phyloP scores from a whole-genome alignment of 2,113 vertebrate genomes.

The Hypocryptadius cinnamomeus region DNA sequence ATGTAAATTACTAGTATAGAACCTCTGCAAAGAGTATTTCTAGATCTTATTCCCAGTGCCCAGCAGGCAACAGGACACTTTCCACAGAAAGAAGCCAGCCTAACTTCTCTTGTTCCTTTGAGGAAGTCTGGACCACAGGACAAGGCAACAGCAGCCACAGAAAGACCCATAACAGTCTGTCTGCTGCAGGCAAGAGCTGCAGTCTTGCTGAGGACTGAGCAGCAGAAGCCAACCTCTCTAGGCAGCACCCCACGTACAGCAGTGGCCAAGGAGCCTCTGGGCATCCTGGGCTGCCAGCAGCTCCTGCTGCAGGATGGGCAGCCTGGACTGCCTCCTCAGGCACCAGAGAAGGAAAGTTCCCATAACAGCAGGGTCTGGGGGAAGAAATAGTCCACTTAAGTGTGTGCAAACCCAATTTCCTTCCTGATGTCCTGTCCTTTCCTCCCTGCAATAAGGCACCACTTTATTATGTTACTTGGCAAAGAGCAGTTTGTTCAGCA shows the following conservation, averaged over 20 bases:
- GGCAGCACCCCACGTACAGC: fast-evolving
- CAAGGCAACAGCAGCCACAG: not conserved
- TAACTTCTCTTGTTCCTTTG: not conserved
- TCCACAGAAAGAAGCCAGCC: not conserved
- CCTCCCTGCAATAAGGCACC: not conserved
- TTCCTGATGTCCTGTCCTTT: not conserved
- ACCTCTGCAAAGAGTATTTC: not conserved
- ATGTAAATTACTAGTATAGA: not conserved
- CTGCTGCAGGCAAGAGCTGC: not conserved
- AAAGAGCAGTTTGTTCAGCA: not conserved
- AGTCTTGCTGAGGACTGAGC: not conserved
- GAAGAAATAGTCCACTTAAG: not conserved
- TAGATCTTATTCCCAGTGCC: not conserved
- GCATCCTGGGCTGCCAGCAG: not conserved
- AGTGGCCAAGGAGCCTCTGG: fast-evolving
- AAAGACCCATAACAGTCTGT: not conserved
- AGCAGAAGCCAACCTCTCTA: not conserved
- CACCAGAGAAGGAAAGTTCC: not conserved
- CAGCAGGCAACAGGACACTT: not conserved
- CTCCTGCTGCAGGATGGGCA: not conserved
- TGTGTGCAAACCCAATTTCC: not conserved
- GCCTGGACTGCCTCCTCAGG: fast-evolving
- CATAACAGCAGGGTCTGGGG: not conserved
- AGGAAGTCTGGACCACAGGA: not conserved
- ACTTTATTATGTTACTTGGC: not conserved